These are phyloP conservation scores for Cherax quadricarinatus DNA, from an alignment of 1,140 invertebrate genomes.

Conservation along the genomic window DNA sequence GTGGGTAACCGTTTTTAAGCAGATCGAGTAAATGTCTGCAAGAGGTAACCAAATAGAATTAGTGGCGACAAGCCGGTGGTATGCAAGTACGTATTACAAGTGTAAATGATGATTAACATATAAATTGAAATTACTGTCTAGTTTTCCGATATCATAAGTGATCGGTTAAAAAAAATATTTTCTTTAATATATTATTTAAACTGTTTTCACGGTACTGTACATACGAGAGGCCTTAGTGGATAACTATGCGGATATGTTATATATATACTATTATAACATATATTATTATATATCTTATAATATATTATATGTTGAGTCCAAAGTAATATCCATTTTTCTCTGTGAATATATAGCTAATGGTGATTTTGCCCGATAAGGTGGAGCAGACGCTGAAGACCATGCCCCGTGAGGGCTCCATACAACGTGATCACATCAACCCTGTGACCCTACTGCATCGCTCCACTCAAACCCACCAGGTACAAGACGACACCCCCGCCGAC, in stretches of 20 bases:
- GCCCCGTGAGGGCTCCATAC: slow-evolving; percentile 27
- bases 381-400: slow-evolving; percentile 84
- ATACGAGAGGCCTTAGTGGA: background rate
- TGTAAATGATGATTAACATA: too few species aligned
- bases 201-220: too few species aligned
- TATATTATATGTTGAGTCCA: background rate
- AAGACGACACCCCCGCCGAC: slow-evolving; percentile 84
- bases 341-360: background rate
- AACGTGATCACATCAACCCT: slow-evolving; percentile 84
- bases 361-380: slow-evolving; percentile 42
- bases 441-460: slow-evolving; percentile 86
- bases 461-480: slow-evolving; percentile 85
- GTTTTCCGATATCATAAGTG: too few species aligned
- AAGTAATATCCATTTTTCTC: background rate
- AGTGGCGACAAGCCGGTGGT: too few species aligned
- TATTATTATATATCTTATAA: background rate
- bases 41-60: too few species aligned
- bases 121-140: too few species aligned
- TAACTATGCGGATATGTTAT: background rate
- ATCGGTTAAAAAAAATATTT: too few species aligned
- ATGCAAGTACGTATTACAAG: too few species aligned
- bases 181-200: too few species aligned
- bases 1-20: too few species aligned
- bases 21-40: too few species aligned
- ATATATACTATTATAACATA: background rate